Evolutionary conservation across 2,113 vertebrate species (phyloP), one percentile per base, ranked within the genome.

Genomic region (Perca schrenkii): DNA sequence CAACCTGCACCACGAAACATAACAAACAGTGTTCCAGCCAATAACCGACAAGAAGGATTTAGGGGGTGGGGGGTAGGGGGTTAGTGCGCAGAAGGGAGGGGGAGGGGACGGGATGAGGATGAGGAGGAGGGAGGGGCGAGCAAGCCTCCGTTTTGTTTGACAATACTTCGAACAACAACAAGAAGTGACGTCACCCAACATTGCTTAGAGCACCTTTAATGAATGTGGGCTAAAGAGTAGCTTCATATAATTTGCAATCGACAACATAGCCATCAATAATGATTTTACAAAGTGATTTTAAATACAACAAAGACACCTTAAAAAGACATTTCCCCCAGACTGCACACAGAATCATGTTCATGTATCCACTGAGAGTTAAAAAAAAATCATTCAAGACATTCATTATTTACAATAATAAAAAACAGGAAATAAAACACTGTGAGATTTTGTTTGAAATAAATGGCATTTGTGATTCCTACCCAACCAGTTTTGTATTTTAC

Each of bases 221-320:
- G 6, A 62, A 81, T 5, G 22, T 13, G 21, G 34, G 12, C 52
- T 61, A 58, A 22, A 46, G 19, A 69, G 40, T 25, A 53, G 16
- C 71, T 83, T 86, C 25, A 86, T 71, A 82, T 86, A 89, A 85
- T 47, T 90, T 85, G 86, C 31, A 86, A 61, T 75, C 25, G n/a
- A 82, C 60, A 80, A 67, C 70, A 77, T 13, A 43, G 43, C 63
- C n/a, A 66, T 57, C 12, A 75, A 72, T 76, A 69, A 74, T 13
- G 84, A 68, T 22, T 62, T 61, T 56, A 53, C n/a, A 79, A 57
- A 74, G 4, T 22, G 4, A 65, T 72, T 34, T 67, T 57, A 68
- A 64, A 57, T 34, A 66, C 3, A 80, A 77, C 1, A 80, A 77
- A 53, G n/a, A 43, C 7, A 70, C 6, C 17, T 63, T 4, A 50